Base-by-base conservation (phyloP, 2,888 invertebrate species). In the Trypoxylon attenuatum region DNA sequence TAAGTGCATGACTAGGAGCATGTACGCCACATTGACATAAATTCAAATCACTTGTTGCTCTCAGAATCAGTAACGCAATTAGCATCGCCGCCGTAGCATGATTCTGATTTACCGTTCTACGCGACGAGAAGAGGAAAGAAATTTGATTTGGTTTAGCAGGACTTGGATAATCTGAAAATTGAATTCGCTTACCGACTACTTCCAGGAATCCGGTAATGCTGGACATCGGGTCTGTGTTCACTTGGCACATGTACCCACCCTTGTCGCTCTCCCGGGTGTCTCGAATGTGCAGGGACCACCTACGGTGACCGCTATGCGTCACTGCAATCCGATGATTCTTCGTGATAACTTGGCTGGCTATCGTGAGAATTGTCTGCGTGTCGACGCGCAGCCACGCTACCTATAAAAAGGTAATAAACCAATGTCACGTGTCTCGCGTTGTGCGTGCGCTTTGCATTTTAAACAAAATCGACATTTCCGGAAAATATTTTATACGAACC, bases 201-300 rank as follows among this genome's bases (percentile, higher is more conserved):
- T 89, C 88, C 47, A 90, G 85, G 78, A 88, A 88, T 55, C 89
- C 88, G 49, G 86, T 85, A 74, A 88, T 89, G 74, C 87, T 88
- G 72, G 88, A 88, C 89, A 89, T 89, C 15, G 89, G 89, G 61
- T 88, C 88, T 16, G 89, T 89, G 76, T 89, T 89, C 16, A 87
- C 83, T 67, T 85, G 85, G 70, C 87, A 87, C 87, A 87, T 87
- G 79, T 87, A 87, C 85, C 87, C 88, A 54, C 89, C 89, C 46
- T 87, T 84, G 77, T 89, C 89, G 25, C 84, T 79, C 65, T 87
- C 87, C 65, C 85, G 85, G 54, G 89, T 89, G 69, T 89, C 87
- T 66, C 80, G 84, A 71, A 89, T 88, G 72, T 88, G 89, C 8
- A 89, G 85, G 43, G 87, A 87, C 88, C 88, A 89, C 43, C 87